These are phyloP conservation scores for Trissonchulus sp. DNA, from an alignment of 2,888 invertebrate genomes.

Conservation along the genomic window DNA sequence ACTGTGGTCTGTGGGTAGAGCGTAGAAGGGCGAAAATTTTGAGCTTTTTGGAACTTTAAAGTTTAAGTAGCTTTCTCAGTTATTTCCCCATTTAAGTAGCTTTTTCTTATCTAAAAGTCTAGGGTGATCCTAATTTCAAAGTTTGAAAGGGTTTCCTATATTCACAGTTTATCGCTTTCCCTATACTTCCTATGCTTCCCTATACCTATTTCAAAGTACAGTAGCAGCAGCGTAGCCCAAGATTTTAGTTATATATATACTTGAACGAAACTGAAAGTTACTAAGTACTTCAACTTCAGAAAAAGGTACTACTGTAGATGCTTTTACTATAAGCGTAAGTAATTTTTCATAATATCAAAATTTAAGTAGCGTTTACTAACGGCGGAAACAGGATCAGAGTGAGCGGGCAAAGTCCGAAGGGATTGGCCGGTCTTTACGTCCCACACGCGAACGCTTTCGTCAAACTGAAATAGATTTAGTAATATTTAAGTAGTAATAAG, in stretches of 20 bases:
- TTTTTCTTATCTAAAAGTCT: too few species aligned
- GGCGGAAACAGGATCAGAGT: conserved; percentile 98
- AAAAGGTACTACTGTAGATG: too few species aligned
- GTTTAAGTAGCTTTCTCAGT: background rate
- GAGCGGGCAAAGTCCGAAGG: conserved; percentile 93
- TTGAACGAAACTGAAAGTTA: too few species aligned
- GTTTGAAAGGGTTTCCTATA: too few species aligned
- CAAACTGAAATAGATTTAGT: conserved; percentile 64
- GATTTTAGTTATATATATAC: too few species aligned
- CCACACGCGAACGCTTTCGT: conserved; percentile 98
- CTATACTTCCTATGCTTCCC: too few species aligned
- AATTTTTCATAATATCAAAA: too few species aligned
- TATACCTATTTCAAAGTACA: background rate
- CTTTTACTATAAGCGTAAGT: too few species aligned
- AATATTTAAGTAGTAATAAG: background rate
- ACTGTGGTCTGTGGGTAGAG: background rate
- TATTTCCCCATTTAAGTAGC: background rate
- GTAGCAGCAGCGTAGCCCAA: conserved; percentile 10
- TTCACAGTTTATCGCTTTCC: too few species aligned
- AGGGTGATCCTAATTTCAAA: too few species aligned
- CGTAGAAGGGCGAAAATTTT: background rate
- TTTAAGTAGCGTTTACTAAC: too few species aligned
- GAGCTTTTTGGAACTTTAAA: background rate
- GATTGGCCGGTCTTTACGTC: conserved; percentile 96
- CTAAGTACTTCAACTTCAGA: too few species aligned